Base-by-base conservation (phyloP, 2,888 invertebrate species). In the Abscondita cerata region DNA sequence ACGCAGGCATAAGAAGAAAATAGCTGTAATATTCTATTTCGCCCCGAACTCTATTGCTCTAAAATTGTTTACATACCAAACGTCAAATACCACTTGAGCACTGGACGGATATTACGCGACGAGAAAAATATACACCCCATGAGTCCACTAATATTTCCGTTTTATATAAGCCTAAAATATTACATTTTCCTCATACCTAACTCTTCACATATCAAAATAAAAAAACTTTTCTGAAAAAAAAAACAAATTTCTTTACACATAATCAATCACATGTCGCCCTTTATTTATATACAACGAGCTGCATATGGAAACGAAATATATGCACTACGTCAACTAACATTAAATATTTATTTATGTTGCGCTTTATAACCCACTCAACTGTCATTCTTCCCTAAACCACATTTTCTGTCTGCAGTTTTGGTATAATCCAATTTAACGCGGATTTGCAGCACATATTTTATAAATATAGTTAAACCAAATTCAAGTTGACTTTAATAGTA, bases 241-340 rank as follows among this genome's bases (percentile, higher is more conserved):
- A 51, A 55, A 40, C 46, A 55, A 60, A 60, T 60, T 60, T 60
- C 51, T 51, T 46, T 55, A 60, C 60, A 55, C 54, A 20, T 60
- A 60, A 60, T 60, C 55, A 60, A 60, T 60, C 60, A 60, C 53
- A 36, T 44, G 55, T 50, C 60, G 44, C 60, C 60, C 55, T 44
- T 44, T 60, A 60, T 60, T 60, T 60, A 60, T 51, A 51, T 31
- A 47, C 40, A 15, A 18, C 15, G 44, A 44, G 41, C 48, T 8
- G 36, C 59, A 59, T 40, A 59, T 59, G 59, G 52, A 52, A 44
- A 41, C 11, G 52, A 52, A 52, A 50, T 50, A 13, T 59, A 58
- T 52, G 31, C 44, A 20, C 46, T 36, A 44, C 51, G 58, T 44
- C 52, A 52, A 18, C 52, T 34, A 13, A 50, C 51, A 51, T 41